Evolutionary conservation across 2,888 invertebrate genomes (phyloP).

Genomic region (Limulus polyphemus): DNA sequence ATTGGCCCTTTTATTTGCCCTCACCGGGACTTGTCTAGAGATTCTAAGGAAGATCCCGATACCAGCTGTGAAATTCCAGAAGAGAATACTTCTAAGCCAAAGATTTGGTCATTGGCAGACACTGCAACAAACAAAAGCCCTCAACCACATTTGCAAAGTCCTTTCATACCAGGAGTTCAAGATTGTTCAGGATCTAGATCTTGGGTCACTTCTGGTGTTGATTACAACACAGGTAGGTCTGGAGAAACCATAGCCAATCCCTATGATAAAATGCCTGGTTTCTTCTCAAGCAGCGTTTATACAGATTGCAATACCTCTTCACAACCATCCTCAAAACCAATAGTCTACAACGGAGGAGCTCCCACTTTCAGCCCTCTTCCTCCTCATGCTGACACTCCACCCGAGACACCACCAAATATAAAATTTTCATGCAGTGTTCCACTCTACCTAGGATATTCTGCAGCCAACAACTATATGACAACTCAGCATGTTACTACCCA

Average conservation of each 20-base stretch:
- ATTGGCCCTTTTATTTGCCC: too few species aligned
- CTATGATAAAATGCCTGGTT: neutral
- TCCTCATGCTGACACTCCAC: conserved; percentile 72
- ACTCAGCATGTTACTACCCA: too few species aligned
- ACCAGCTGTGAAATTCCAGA: too few species aligned
- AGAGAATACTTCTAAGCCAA: conserved; percentile 51
- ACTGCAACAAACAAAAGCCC: conserved; percentile 89
- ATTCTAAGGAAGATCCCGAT: too few species aligned
- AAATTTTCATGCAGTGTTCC: conserved; percentile 40
- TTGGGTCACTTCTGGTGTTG: neutral
- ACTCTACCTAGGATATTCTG: neutral
- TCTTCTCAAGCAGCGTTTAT: neutral
- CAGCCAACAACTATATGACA: too few species aligned
- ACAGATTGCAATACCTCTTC: too few species aligned
- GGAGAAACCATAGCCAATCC: too few species aligned
- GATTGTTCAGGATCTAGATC: conserved; percentile 5
- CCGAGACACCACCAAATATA: conserved; percentile 88
- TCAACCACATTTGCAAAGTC: conserved; percentile 48
- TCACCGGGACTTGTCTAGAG: too few species aligned
- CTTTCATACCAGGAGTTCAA: conserved; percentile 30
- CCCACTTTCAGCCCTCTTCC: conserved; percentile 12
- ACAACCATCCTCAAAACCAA: neutral
- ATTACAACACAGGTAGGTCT: conserved; percentile 2
- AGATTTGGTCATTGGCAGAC: conserved; percentile 88
- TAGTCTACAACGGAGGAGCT: neutral